Evolutionary conservation across 2,888 invertebrate species (phyloP).

Genomic region (Masnerella sp.): DNA sequence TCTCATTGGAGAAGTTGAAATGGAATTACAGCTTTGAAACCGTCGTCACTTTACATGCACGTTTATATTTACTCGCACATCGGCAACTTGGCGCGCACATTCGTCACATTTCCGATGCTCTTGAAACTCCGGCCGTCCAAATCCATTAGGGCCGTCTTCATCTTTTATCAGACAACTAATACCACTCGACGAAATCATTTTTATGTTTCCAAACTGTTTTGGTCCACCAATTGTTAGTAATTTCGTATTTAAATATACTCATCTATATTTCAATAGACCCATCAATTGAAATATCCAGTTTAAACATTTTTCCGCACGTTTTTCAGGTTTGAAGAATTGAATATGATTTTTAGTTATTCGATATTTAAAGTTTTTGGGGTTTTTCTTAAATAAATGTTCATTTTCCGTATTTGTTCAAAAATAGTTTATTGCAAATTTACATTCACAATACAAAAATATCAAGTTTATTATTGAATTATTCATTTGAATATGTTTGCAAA

Average conservation of each 20-base stretch:
- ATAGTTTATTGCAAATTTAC: no score
- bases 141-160: conserved; percentile 18
- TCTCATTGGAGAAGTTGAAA: conserved; percentile 37
- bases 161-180: conserved; percentile 4
- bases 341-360: no score
- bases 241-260: no score
- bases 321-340: no score
- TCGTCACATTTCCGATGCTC: conserved; percentile 10
- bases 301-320: neutral
- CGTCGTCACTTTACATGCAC: conserved; percentile 28
- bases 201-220: neutral
- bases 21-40: conserved; percentile 43
- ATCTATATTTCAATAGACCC: no score
- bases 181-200: neutral
- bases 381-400: no score
- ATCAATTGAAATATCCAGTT: neutral
- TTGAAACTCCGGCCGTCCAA: conserved; percentile 3
- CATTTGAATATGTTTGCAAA: no score
- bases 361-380: no score
- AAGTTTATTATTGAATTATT: no score
- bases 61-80: conserved; percentile 46
- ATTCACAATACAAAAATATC: no score
- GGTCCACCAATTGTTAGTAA: no score
- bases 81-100: conserved; percentile 17
- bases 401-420: no score